Evolutionary conservation across 2,888 invertebrate genomes (phyloP), one percentile per base, ranked within the genome.

Genomic region (Melanargia galathea): DNA sequence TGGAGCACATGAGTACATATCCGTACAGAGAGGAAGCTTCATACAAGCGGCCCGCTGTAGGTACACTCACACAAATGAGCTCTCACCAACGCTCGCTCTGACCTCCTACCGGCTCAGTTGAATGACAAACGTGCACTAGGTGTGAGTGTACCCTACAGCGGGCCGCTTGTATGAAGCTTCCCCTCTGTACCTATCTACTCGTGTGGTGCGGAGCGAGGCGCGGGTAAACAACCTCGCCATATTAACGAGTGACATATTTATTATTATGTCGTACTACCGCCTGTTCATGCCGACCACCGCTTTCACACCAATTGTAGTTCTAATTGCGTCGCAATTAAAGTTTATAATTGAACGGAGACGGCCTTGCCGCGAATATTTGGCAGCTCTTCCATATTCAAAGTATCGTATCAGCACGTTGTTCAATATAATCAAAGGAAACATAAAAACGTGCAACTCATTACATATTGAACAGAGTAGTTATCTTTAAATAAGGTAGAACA

Each of bases 201-300:
- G 13, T n/a, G 38, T n/a, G 2, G n/a, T 5, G n/a, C 10, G 13
- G 11, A n/a, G 13, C 13, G 38, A 13, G 35, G n/a, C 4, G 38
- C 2, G 45, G 18, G 46, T 26, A 2, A 16, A 6, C 8, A n/a
- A n/a, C 26, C 26, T 24, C 49, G 48, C 26, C 26, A 2, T n/a
- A n/a, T n/a, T 49, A 24, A n/a, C 48, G 48, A 26, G 7, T 49
- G 30, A 26, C 26, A 48, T 48, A 48, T 48, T 46, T 48, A 48
- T 49, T 16, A n/a, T 16, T 16, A 46, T 46, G 35, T 35, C 1
- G 7, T 22, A 30, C 30, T 3, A 0, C 24, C 45, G 45, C 13
- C 45, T 22, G 22, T 26, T 26, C 26, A 16, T 13, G n/a, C 24
- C 1, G 13, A 22, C n/a, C 5, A 1, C 13, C 46, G 0, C 18